Base-by-base conservation (phyloP, 2,113 vertebrate genomes). In the Myrmophylax atrothorax region DNA sequence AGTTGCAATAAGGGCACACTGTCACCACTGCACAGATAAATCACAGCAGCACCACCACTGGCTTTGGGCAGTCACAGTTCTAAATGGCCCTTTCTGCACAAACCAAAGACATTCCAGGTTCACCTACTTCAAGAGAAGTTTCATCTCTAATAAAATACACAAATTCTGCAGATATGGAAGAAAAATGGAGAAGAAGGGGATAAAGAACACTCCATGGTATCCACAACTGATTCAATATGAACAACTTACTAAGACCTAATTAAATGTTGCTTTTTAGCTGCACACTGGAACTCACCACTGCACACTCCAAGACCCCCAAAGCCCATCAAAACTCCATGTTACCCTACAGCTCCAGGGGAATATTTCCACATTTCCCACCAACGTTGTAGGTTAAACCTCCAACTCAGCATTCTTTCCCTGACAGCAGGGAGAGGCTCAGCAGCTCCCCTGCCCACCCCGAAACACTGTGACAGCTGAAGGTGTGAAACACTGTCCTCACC, bases 211-310 rank as follows among this genome's bases (percentile, higher is more conserved):
- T 35, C 55, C 7, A 17, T 10, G 12, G 25, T 55, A 69, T 12
- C 33, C 42, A 1, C 31, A 86, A 66, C 4, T 23, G 42, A 60
- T 31, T 35, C 49, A 64, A 84, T 14, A 66, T 7, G 9, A 85
- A 60, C n/a, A 64, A 63, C 3, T 55, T 37, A 14, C 49, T n/a
- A 47, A 9, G 40, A 52, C 9, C 20, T 44, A 63, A 59, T 18
- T 25, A 73, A 90, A 70, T 4, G 11, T 18, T 42, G 56, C 40
- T n/a, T 52, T 58, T 60, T 12, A 58, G 37, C 20, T 49, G 29
- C 0, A 0, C 31, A 46, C 31, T 85, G 26, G 49, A 93, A 83
- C 15, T 31, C 12, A 25, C 1, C 7, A 35, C 2, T 72, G 25
- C n/a, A 73, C 5, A 14, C 16, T 37, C 33, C 24, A 35, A 90